Evolutionary conservation across 2,888 invertebrate genomes (phyloP).

Genomic region (Molorchus minor): DNA sequence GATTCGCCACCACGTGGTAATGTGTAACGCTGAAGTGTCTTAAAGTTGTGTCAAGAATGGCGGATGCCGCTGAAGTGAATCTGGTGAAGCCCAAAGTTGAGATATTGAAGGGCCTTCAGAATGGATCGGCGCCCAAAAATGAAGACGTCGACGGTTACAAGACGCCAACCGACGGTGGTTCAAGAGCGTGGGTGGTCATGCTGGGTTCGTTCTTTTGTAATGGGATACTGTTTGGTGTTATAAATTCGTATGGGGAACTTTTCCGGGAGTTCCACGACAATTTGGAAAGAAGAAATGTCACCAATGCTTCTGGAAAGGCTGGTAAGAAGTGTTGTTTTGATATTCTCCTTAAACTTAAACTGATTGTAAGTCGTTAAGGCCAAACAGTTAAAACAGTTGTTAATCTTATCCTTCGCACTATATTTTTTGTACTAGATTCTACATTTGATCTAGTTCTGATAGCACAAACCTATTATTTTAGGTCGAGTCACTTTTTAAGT

Average conservation of each 20-base stretch:
- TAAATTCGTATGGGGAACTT: conserved; percentile 88
- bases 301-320: conserved; percentile 81
- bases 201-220: conserved; percentile 88
- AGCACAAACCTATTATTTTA: no score
- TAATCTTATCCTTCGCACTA: no score
- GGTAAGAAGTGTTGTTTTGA: conserved; percentile 73
- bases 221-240: conserved; percentile 89
- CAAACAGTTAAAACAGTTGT: no score
- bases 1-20: conserved; percentile 23
- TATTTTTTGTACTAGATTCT: no score
- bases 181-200: conserved; percentile 83
- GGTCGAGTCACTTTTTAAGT: no score
- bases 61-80: conserved; percentile 39
- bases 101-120: conserved; percentile 26
- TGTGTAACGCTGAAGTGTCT: conserved; percentile 29
- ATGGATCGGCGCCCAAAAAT: conserved; percentile 20
- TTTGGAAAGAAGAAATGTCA: conserved; percentile 70
- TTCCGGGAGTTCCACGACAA: conserved; percentile 74
- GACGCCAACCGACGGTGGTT: conserved; percentile 78
- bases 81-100: conserved; percentile 25
- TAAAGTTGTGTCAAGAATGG: conserved; percentile 40
- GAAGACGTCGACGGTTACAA: conserved; percentile 1
- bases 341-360: no score
- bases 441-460: no score
- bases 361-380: no score